Percentiles rank a stretch among this genome's conserved stretches.
phyloP scores from a whole-genome alignment of 2,888 invertebrate genomes.

The Dryobota labecula region DNA sequence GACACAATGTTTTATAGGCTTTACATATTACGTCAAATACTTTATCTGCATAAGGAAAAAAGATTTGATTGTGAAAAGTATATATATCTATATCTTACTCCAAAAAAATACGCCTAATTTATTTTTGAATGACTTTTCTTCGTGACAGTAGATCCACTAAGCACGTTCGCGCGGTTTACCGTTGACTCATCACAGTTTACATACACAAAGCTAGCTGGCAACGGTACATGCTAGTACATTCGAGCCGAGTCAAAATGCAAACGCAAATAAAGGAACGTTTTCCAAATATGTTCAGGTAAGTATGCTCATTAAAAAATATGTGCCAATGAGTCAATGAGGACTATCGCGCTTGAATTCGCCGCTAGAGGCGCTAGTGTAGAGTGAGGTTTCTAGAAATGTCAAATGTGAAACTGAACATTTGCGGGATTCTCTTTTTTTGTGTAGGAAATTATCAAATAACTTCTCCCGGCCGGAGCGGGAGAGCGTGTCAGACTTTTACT shows the following conservation, averaged over 20 bases:
- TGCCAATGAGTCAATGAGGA: too few species aligned
- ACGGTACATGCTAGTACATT: conserved; percentile 60
- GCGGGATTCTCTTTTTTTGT: too few species aligned
- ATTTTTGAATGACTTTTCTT: not conserved
- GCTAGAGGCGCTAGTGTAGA: too few species aligned
- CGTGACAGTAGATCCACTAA: conserved; percentile 48
- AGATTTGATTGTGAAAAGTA: not conserved
- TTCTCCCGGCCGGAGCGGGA: too few species aligned
- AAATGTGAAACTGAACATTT: too few species aligned
- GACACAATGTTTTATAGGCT: not conserved
- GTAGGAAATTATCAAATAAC: too few species aligned
- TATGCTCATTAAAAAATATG: not conserved
- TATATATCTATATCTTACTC: too few species aligned
- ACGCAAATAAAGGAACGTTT: conserved; percentile 13
- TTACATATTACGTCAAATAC: not conserved
- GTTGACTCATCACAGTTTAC: conserved; percentile 70
- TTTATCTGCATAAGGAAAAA: not conserved
- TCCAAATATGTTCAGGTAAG: not conserved
- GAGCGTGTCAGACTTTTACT: too few species aligned
- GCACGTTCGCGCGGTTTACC: conserved; percentile 70
- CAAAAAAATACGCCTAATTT: not conserved
- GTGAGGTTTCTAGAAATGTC: too few species aligned
- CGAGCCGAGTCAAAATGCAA: conserved; percentile 14
- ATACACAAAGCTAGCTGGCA: conserved; percentile 56
- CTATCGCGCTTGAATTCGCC: too few species aligned